Base-by-base conservation (phyloP, 2,888 invertebrate species). In the Drosophila helvetica region DNA sequence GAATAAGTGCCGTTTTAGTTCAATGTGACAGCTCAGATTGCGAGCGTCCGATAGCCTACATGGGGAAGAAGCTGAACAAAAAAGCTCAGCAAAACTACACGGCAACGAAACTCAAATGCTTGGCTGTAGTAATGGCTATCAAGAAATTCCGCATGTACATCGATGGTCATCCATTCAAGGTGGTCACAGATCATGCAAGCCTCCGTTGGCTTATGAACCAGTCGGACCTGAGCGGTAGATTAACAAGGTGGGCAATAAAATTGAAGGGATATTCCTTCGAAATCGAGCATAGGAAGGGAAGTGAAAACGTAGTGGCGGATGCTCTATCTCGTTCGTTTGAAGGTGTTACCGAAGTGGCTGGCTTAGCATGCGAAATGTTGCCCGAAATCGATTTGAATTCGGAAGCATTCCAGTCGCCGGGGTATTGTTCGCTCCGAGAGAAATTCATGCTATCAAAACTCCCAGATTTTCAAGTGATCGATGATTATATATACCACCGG, bases 51-150 rank as follows among this genome's bases (percentile, higher is more conserved):
- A 45, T 65, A 12, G 59, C 38, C 1, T 61, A 55, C 9, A 61
- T 61, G 61, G 61, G 59, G 0, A 65, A 59, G 12, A 59, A 65
- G 10, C n/a, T 54, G 8, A 59, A 55, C 12, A n/a, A n/a, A n/a
- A 65, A 54, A 12, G 50, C 59, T 1, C 59, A 66, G n/a, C 15
- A 50, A 18, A 66, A 66, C 15, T 46, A 51, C n/a, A 22, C 54
- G 3, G 43, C 48, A 7, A 64, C 64, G 0, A 47, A 58, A 10
- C 58, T 58, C 8, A 22, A 53, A 18, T 54, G 47, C 15, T 33
- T 63, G 3, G 51, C 54, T n/a, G 53, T 47, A 25, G 53, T 54
- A 2, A 17, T 61, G 18, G 53, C 53, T 0, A 12, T 25, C 1
- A 47, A 42, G 6, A 27, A 47, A 12, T 58, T 47, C 4, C 4